Evolutionary conservation across 2,113 vertebrate genomes (phyloP), one percentile per base, ranked within the genome.

Genomic region (Phocoena sinus): DNA sequence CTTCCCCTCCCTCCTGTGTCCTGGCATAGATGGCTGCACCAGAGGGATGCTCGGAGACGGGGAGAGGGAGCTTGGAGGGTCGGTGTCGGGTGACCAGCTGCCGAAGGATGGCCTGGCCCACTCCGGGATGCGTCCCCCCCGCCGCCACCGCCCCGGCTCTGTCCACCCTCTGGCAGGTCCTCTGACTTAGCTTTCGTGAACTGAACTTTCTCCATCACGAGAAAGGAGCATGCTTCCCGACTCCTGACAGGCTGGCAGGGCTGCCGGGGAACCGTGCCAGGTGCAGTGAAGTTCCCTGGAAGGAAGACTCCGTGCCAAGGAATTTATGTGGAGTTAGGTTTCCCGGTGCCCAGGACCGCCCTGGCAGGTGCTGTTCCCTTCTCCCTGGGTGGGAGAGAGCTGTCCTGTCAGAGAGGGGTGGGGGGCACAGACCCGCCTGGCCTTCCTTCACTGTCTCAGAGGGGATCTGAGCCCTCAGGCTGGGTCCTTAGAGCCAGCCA

Each of bases 141-240:
- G 0, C 15, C 50, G 0, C 13, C 13, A 5, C 50, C 50, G 14
- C 4, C 44, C 3, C 1, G 1, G 56, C 70, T 63, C 82, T 12
- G 23, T 28, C 47, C 33, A 3, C 7, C 33, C 44, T 6, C 53
- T 4, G 36, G 28, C 62, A 33, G 20, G 65, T 9, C 28, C 58
- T 31, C 6, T 28, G 2, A 9, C 1, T 5, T 3, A 0, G 18
- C 33, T 20, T 44, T 17, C 2, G 71, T 21, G 67, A 8, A 20
- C 47, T 26, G 26, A 10, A 8, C 68, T 38, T 38, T 67, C 28
- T 33, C 20, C 13, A 1, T 38, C 21, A 1, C 6, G 4, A 53
- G 26, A 9, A 17, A 58, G 26, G 17, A 44, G 68, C 20, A 0
- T 0, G 15, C 65, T 67, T 70, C 18, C n/a, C n/a, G 1, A 33